Evolutionary conservation across 2,113 vertebrate species (phyloP), one percentile per base, ranked within the genome.

Genomic region (Gymnocephalus cernua): DNA sequence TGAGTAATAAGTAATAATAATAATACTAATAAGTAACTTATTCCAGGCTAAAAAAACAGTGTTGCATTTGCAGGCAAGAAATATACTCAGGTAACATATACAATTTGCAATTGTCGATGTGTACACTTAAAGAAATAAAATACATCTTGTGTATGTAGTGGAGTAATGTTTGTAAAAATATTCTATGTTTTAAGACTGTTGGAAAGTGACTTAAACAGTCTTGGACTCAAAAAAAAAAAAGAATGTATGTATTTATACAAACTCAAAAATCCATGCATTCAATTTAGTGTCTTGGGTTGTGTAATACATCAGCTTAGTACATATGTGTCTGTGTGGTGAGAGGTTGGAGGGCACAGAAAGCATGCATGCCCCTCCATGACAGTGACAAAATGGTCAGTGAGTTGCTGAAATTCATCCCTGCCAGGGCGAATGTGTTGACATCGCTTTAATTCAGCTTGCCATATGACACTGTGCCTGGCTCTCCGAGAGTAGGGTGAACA

Each of bases 341-440:
- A 58, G 69, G 23, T 62, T 77, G 5, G 29, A 21, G 58, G 51
- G 32, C 64, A 62, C 15, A 79, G 61, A 61, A 56, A 75, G 38
- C 7, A 12, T 83, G 67, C 58, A 3, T 66, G 54, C 32, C 45
- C 62, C 77, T 82, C 64, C 58, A 78, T 72, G 82, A 85, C 87
- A 72, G 81, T 80, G 82, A 90, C 78, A 89, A 86, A 94, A 86
- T 87, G 89, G 86, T 89, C 88, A 90, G 67, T 75, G 88, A 89
- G 86, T 83, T 84, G 81, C 89, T 93, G 91, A 93, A 93, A 93
- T 90, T 70, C 88, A 89, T 89, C 85, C 84, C 90, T 84, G 91
- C 88, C 66, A 80, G 80, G 74, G 73, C 68, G 82, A 92, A 93
- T 91, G 91, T 95, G 93, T 94, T 94, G 95, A 95, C 93, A 92